Conservation (phyloP, 37 sponge, comb jelly and placozoan species). For the Haliclona indistincta region DNA sequence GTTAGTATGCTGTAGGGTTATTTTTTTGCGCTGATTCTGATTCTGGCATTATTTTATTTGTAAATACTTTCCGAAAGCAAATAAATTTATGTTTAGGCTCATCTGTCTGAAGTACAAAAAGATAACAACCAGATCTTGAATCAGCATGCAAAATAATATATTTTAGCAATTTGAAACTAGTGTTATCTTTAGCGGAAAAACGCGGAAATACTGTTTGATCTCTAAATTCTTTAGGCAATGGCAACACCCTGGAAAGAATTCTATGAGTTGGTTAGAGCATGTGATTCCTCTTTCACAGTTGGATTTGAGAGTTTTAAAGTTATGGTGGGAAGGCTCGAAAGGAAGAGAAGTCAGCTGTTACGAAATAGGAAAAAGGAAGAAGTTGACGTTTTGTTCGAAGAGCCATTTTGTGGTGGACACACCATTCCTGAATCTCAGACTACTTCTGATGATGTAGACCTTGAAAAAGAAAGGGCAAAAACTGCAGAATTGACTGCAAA, state of each 20-base stretch:
- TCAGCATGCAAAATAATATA: too few relatives aligned
- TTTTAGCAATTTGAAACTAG: not conserved
- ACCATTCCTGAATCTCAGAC: not conserved
- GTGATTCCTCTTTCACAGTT: too few relatives aligned
- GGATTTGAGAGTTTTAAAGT: too few relatives aligned
- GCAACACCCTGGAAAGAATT: not conserved
- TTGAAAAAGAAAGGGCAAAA: too few relatives aligned
- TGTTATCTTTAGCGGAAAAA: too few relatives aligned
- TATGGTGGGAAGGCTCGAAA: conserved; percentile 7
- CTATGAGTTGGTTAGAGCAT: too few relatives aligned
- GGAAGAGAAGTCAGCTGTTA: not conserved
- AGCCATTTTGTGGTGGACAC: not conserved
- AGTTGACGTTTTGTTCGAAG: not conserved
- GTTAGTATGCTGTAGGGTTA: not conserved
- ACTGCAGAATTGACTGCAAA: too few relatives aligned
- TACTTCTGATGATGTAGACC: too few relatives aligned
- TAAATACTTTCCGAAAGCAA: not conserved
- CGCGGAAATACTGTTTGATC: not conserved
- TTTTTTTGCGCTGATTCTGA: not conserved
- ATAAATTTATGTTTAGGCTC: too few relatives aligned
- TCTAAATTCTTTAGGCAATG: not conserved
- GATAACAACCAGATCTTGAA: too few relatives aligned
- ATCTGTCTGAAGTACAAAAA: too few relatives aligned
- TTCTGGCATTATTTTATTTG: not conserved
- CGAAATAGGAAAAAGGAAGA: not conserved